Evolutionary conservation across 2,113 vertebrate species (phyloP), one percentile per base, ranked within the genome.

Genomic region (Anguilla japonica): DNA sequence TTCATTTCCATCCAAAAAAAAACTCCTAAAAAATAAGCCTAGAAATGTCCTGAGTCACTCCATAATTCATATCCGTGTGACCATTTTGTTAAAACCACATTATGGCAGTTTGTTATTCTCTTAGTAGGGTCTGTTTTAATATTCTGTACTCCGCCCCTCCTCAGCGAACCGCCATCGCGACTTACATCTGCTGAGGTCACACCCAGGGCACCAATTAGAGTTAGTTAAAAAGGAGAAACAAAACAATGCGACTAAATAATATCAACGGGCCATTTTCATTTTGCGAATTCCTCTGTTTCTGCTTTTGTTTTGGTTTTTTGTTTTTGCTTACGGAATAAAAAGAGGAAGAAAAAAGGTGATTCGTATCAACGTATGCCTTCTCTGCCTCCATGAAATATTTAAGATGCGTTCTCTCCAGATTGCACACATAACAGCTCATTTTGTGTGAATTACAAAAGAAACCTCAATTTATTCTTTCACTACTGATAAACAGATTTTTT

Each of bases 161-260:
- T 41, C 80, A 57, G 60, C 78, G 39, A 85, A 41, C 7, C 43
- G 8, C 3, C 3, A 75, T 46, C 0, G 79, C 41, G 56, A 46
- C 39, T 71, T 46, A 79, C n/a, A 41, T 14, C 57, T 88, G 87
- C 78, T 46, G 43, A 85, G 84, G n/a, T 41, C 67, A 40, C 16
- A 29, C 87, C 87, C 26, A 8, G 15, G 80, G 87, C 83, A 85
- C 41, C 56, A 88, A 88, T 88, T 85, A 78, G 85, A 46, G 84
- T 56, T 88, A 79, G 80, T 85, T 84, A 88, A 88, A 85, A 85
- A 85, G 41, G 16, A 85, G 57, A 82, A 85, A 78, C 29, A 85
- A 82, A 88, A 85, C 79, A 88, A 63, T 81, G 83, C 50, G 82
- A 75, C 85, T 40, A 86, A 86, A 84, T 40, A 86, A 79, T 86